Base-by-base conservation (phyloP, 2,113 vertebrate genomes). In the Heliornis fulica region DNA sequence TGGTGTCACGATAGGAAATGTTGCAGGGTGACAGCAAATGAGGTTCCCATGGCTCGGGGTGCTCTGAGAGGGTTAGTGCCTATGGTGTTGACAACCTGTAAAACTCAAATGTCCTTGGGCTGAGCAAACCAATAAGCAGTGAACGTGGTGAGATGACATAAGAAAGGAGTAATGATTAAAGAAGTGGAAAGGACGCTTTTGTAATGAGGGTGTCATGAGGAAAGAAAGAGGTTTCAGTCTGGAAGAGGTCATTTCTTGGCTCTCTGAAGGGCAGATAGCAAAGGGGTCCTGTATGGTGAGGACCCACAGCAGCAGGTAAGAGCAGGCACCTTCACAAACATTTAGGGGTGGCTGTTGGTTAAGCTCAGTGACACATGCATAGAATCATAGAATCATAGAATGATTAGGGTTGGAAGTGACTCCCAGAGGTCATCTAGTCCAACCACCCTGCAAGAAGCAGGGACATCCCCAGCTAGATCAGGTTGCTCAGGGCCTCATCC, bases 21-120 rank as follows among this genome's bases (percentile, higher is more conserved):
- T 29, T 2, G 4, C 0, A 0, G 60, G 21, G 19, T 34, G 7
- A 28, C 46, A 70, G 51, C 57, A 79, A 64, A 60, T 0, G 0
- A 2, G 7, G 57, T 25, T 84, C 80, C 53, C 64, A 70, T 1
- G 2, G 25, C 45, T 87, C 26, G 4, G 34, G 32, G 45, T 0
- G 2, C 31, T 54, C 40, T 68, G 29, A 0, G 1, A 51, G 22
- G 5, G 34, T 65, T 66, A 70, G 36, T 7, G 4, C 66, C 26
- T 19, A 5, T 1, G 7, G 32, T 68, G 56, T 13, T 71, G 89
- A 74, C 38, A 96, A 43, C 50, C 34, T 2, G 1, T 46, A 53
- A 85, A 90, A 80, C 50, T 65, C 45, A 3, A 72, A 91, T n/a
- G 63, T 65, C 51, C 64, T 80, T 95, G 63, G 77, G 63, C 70